Conservation (phyloP, 2,797 vertebrate genomes). For the Coccyzus lansbergi region DNA sequence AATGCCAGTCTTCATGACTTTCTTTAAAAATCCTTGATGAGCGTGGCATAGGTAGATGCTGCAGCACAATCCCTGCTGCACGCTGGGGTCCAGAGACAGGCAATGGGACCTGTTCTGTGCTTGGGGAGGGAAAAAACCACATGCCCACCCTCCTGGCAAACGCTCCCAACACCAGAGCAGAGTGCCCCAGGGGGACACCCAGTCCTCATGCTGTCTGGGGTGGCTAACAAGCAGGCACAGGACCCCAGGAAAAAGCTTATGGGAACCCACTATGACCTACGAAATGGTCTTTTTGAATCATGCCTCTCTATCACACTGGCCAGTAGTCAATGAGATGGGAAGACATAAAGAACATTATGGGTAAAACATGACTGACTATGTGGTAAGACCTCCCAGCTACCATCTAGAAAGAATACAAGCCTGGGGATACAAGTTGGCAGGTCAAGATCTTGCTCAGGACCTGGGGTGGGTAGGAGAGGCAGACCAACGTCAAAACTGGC, state of each 20-base stretch:
- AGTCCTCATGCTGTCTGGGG: background rate
- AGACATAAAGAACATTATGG: background rate
- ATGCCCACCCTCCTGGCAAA: background rate
- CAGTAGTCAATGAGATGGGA: background rate
- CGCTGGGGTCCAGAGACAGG: background rate
- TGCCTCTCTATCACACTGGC: background rate
- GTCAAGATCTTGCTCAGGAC: background rate
- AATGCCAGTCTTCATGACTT: background rate
- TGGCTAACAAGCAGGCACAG: background rate
- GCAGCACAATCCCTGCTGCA: background rate
- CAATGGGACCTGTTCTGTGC: accelerated
- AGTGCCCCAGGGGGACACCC: background rate
- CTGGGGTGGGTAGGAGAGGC: background rate
- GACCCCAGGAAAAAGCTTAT: background rate
- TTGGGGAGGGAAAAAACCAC: accelerated
- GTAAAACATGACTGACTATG: background rate
- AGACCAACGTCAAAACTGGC: background rate
- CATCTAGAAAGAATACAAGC: background rate
- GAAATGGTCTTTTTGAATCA: accelerated
- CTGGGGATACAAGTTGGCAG: background rate
- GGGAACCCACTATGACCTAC: accelerated
- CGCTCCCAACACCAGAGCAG: background rate
- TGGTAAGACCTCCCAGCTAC: background rate
- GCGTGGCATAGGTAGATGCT: background rate
- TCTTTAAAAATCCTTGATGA: background rate